Percentiles rank a stretch among this genome's conserved stretches.
phyloP scores from a whole-genome alignment of 2,888 invertebrate species.

The Cerastis rubricosa region DNA sequence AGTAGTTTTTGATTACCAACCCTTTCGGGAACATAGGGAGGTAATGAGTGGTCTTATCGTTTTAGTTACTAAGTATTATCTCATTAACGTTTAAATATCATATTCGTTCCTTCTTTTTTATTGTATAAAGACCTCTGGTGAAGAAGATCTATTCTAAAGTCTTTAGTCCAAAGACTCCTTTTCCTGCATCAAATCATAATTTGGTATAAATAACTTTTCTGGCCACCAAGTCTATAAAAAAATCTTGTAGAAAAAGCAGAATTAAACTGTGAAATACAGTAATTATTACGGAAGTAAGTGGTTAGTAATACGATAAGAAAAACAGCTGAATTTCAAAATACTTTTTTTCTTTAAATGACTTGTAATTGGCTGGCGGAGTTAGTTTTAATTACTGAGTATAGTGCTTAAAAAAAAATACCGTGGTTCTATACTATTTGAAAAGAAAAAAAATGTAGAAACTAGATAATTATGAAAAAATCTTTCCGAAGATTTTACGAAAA shows the following conservation, averaged over 20 bases:
- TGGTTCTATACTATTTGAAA: background rate
- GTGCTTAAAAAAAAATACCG: background rate
- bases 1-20: background rate
- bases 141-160: background rate
- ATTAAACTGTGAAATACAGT: slow-evolving; percentile 51
- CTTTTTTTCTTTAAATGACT: slow-evolving; percentile 14
- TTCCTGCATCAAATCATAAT: background rate
- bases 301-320: slow-evolving; percentile 52
- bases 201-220: background rate
- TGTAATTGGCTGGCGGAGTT: background rate
- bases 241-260: background rate
- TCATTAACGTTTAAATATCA: background rate
- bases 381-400: background rate
- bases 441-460: background rate
- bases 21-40: background rate
- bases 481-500: background rate
- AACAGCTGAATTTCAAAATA: slow-evolving; percentile 12
- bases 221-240: background rate
- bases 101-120: no score
- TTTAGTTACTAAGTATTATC: background rate
- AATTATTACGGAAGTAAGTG: slow-evolving; percentile 8
- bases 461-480: background rate
- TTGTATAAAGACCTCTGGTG: background rate
- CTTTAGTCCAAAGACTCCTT: background rate
- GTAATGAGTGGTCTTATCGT: background rate